These are phyloP conservation scores for Nycteola revayana DNA, from an alignment of 2,888 invertebrate genomes.

Conservation along the genomic window DNA sequence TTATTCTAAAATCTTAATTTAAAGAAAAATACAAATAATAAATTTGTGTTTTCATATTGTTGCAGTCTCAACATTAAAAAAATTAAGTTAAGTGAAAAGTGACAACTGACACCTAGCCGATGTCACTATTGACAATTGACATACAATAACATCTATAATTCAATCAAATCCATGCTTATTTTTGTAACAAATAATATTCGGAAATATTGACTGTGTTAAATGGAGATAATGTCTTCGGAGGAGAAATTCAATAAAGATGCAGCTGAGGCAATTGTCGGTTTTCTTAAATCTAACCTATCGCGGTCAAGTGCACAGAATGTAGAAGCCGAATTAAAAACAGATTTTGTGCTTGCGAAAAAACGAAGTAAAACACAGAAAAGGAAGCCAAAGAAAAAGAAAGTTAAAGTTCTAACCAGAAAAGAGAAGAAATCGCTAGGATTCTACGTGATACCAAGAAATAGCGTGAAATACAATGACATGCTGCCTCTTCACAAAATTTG, in stretches of 20 bases:
- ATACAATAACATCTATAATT: too few species aligned
- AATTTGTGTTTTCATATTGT: too few species aligned
- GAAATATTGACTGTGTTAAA: too few species aligned
- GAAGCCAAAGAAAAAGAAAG: conserved; percentile 63
- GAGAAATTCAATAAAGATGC: conserved; percentile 39
- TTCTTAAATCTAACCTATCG: conserved; percentile 58
- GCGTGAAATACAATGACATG: conserved; percentile 84
- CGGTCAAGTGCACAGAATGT: conserved; percentile 53
- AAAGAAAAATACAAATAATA: too few species aligned
- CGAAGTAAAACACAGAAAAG: conserved; percentile 65
- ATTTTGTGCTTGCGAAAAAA: conserved; percentile 64
- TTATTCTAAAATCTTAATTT: too few species aligned
- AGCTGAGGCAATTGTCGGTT: conserved; percentile 53
- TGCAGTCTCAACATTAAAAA: too few species aligned
- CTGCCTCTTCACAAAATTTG: conserved; percentile 85
- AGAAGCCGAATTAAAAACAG: conserved; percentile 62
- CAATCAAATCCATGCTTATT: too few species aligned
- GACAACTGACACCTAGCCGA: too few species aligned
- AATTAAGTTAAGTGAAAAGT: too few species aligned
- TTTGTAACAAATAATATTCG: too few species aligned
- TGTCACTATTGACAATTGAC: too few species aligned
- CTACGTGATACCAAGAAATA: conserved; percentile 82
- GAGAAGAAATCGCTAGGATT: conserved; percentile 84
- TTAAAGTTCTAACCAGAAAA: conserved; percentile 77
- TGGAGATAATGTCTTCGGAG: conserved; percentile 43